A percentile compares a stretch with the other conserved stretches of the same genome.
These are phyloP conservation scores for Aurelia coerulea DNA, from an alignment of 30 jellyfish, hydroid and myxozoan genomes.

Conservation along the genomic window DNA sequence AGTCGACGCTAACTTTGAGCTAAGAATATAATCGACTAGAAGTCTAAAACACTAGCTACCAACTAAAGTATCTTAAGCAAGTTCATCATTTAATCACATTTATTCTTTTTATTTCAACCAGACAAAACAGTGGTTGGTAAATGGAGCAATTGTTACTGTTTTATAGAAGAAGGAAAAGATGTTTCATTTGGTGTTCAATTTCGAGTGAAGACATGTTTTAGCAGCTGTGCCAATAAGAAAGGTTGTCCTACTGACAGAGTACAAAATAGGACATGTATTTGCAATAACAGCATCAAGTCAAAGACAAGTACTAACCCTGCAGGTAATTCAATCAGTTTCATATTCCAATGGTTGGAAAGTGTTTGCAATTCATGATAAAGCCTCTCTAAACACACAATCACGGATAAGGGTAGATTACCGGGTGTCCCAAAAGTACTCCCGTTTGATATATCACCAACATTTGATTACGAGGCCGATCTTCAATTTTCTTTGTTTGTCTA, in stretches of 20 bases:
- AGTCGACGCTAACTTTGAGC: no score
- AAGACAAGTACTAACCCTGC: slow-evolving; percentile 35
- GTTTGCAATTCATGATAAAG: no score
- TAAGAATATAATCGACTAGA: no score
- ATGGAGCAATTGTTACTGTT: slow-evolving; percentile 72
- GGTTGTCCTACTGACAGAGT: slow-evolving; percentile 72
- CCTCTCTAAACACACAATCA: no score
- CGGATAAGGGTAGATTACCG: no score
- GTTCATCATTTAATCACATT: background rate
- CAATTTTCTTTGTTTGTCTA: no score
- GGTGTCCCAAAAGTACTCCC: no score
- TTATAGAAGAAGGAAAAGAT: slow-evolving; percentile 61
- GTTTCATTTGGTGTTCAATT: slow-evolving; percentile 66
- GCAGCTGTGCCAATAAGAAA: slow-evolving; percentile 64
- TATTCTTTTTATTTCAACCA: background rate
- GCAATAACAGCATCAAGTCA: slow-evolving; percentile 31
- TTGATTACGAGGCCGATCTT: no score
- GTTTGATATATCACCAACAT: no score
- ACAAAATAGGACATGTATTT: slow-evolving; percentile 65
- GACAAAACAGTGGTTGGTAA: slow-evolving; percentile 56
- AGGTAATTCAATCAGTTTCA: slow-evolving; percentile 17
- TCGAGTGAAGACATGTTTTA: slow-evolving; percentile 69
- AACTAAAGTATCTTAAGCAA: no score
- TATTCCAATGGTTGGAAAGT: background rate
- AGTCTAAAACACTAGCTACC: no score